A percentile compares a stretch with the other conserved stretches of the same genome.
These are phyloP conservation scores for Myrmecobius fasciatus DNA, from an alignment of 2,113 vertebrate species.

Conservation along the genomic window DNA sequence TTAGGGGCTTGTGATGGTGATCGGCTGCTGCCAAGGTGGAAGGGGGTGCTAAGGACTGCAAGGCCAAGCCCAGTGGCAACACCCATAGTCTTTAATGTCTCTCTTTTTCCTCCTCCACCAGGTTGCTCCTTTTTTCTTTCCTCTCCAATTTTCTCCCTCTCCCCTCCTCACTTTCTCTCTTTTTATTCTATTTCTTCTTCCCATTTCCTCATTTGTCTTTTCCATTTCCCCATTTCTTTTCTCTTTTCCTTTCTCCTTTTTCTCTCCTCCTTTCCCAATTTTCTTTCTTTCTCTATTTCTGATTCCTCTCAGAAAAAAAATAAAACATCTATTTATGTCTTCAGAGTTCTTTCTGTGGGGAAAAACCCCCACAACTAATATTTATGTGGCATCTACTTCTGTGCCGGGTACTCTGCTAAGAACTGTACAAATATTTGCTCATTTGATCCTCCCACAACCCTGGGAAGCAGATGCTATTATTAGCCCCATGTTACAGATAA, in stretches of 20 bases:
- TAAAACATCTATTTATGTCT: background rate
- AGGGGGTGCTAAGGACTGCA: background rate
- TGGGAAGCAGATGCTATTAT: background rate
- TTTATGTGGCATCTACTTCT: background rate
- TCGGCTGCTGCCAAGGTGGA: background rate
- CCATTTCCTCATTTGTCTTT: constrained; percentile 3
- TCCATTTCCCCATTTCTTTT: background rate
- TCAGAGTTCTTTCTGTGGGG: background rate
- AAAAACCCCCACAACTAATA: background rate
- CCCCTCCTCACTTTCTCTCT: background rate
- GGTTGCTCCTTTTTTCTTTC: background rate
- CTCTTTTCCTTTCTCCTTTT: background rate
- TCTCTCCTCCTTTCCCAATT: background rate
- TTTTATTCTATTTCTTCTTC: background rate
- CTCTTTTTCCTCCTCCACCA: background rate
- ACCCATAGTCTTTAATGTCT: background rate
- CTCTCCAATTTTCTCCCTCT: background rate
- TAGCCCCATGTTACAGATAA: background rate
- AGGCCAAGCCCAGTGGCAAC: background rate
- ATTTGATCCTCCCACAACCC: background rate
- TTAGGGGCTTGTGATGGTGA: background rate
- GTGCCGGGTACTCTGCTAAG: background rate
- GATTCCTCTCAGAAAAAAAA: background rate
- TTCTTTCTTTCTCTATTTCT: background rate
- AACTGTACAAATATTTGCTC: background rate